A percentile compares a stretch with the other conserved stretches of the same genome.
These are phyloP conservation scores for Noctua janthe DNA, from an alignment of 2,888 invertebrate genomes.

Conservation along the genomic window DNA sequence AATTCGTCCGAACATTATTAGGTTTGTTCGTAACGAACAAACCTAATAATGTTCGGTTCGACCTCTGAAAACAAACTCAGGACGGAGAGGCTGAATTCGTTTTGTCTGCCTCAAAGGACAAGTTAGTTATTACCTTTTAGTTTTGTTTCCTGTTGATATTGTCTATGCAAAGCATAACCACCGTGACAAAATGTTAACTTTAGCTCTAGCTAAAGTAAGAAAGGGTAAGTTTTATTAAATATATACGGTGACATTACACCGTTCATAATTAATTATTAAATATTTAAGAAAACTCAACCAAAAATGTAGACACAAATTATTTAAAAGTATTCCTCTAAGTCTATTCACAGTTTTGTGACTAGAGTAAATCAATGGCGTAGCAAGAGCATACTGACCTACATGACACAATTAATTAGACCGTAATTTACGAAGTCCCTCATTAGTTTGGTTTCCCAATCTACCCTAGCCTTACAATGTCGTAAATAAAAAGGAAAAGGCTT, in stretches of 20 bases:
- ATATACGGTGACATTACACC: neutral
- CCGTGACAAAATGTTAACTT: neutral
- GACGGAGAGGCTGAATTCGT: neutral
- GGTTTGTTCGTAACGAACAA: constrained; percentile 8
- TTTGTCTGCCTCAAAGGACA: neutral
- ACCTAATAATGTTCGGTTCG: constrained; percentile 30
- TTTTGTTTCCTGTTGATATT: neutral
- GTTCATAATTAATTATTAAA: neutral
- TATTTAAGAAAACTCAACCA: too few relatives aligned
- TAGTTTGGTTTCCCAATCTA: constrained; percentile 46
- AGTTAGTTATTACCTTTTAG: neutral
- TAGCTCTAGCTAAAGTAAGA: neutral
- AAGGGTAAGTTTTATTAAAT: neutral
- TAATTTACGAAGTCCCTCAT: constrained; percentile 55
- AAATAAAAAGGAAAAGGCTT: constrained; percentile 51
- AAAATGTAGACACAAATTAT: neutral
- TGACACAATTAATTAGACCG: constrained; percentile 33
- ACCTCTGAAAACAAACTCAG: constrained; percentile 27
- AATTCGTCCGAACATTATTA: too few relatives aligned
- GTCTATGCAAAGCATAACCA: neutral
- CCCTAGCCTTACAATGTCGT: constrained; percentile 43
- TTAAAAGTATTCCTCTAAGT: neutral
- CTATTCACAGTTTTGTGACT: neutral
- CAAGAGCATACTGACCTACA: constrained; percentile 14
- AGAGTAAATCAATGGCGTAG: constrained; percentile 10